phyloP scores from a whole-genome alignment of 2,888 invertebrate genomes.

The Lepidocyrtinus sp. region DNA sequence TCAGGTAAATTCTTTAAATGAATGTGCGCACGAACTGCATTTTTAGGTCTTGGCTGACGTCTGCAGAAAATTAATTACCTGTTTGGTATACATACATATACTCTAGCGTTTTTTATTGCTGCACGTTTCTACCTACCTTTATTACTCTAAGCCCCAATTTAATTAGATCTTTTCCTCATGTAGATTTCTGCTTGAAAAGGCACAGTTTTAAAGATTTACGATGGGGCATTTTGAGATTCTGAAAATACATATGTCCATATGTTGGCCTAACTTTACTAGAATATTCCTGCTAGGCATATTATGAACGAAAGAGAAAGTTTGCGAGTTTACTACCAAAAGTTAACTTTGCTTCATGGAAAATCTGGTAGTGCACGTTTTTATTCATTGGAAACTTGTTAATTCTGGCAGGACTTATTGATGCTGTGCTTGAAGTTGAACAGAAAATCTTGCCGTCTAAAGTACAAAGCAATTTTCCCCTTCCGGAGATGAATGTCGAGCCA shows the following conservation, averaged over 20 bases:
- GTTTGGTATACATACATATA: no score
- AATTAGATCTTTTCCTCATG: background rate
- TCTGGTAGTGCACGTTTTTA: background rate
- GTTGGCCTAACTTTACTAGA: background rate
- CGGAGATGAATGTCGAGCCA: constrained; percentile 25
- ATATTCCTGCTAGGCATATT: no score
- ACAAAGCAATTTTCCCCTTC: constrained; percentile 24
- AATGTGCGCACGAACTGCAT: background rate
- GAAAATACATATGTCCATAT: background rate
- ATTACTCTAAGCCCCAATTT: background rate
- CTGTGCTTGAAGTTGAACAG: constrained; percentile 36
- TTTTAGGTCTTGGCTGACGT: background rate
- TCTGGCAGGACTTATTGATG: background rate
- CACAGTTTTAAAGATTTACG: background rate
- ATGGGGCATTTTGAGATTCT: background rate
- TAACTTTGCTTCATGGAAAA: background rate
- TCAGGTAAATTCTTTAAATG: constrained; percentile 37
- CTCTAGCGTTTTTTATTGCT: background rate
- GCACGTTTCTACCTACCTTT: background rate
- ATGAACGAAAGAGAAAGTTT: background rate
- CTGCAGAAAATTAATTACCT: no score
- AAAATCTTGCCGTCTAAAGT: constrained; percentile 46
- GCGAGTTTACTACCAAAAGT: background rate
- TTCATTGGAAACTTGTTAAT: background rate
- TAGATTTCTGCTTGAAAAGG: background rate